Base-by-base conservation (phyloP, 2,888 invertebrate species). In the Leucoma salicis region DNA sequence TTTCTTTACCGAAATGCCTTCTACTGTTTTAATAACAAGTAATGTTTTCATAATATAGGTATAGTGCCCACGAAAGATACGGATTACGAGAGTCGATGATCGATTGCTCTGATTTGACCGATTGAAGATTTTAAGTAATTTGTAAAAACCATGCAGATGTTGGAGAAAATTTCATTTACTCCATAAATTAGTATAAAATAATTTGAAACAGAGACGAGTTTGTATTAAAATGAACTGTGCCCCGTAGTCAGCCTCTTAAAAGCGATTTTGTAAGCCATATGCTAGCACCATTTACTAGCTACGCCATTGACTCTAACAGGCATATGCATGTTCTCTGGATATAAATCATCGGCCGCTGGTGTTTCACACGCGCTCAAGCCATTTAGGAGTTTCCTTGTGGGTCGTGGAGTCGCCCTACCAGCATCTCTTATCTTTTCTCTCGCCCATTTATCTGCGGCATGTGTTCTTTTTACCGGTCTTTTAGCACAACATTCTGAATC, bases 381-480 rank as follows among this genome's bases (percentile, higher is more conserved):
- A 49, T 75, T 69, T 29, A 75, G 49, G 10, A 66, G 59, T 49
- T 76, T 77, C 35, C 85, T 57, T 10, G 70, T 54, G 1, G 87
- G 88, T 0, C 87, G 64, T 14, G 87, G 88, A 15, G 88, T 86
- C n/a, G 82, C 82, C 10, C 83, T 70, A 3, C 69, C 75, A 2
- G 64, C 70, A 40, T 79, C 82, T 2, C 82, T 59, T 28, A 66
- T 54, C 46, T 74, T 52, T 47, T 82, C 82, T 18, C 77, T 61
- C 27, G 71, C 67, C 72, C 78, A 73, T 39, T 71, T 71, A 51
- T 81, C 84, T 1, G 67, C 72, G 8, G 81, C 87, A 54, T 88
- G 83, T n/a, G 82, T 92, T 33, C 94, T 78, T 68, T 94, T 94
- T 39, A 91, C 90, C 0, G 93, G 91, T 65, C 93, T 91, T 56